phyloP scores from a whole-genome alignment of 92 coral and sea anemone genomes.

The Heliopora coerulea region DNA sequence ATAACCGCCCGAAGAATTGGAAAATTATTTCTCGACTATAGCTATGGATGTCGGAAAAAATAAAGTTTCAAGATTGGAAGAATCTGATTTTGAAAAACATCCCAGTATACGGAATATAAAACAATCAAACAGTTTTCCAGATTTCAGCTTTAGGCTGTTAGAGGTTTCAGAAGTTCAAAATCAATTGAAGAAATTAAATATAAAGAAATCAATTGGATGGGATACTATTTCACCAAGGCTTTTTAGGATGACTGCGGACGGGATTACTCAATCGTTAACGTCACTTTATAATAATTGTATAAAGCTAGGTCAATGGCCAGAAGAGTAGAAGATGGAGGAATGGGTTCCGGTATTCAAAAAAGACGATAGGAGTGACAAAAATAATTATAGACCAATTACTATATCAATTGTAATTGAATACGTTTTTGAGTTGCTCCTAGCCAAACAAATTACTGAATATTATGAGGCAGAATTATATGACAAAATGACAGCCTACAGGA shows the following conservation, averaged over 20 bases:
- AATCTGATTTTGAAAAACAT: constrained; percentile 47
- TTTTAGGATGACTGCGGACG: constrained; percentile 41
- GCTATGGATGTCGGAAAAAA: constrained; percentile 48
- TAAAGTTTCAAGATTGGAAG: neutral
- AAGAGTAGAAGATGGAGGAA: constrained; percentile 41
- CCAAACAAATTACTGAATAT: too few species aligned
- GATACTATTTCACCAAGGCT: constrained; percentile 33
- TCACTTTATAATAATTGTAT: constrained; percentile 48
- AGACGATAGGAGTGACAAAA: constrained; percentile 39
- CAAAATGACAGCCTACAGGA: too few species aligned
- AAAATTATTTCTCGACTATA: constrained; percentile 49
- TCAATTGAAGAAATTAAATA: constrained; percentile 37
- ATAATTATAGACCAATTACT: constrained; percentile 42
- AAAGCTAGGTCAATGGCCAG: constrained; percentile 5
- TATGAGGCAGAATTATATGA: too few species aligned
- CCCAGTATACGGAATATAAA: constrained; percentile 40
- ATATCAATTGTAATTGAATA: too few species aligned
- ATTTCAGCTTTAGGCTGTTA: constrained; percentile 8
- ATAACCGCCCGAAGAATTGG: constrained; percentile 38
- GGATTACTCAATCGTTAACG: constrained; percentile 43
- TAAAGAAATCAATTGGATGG: constrained; percentile 34
- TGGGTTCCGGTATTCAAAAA: constrained; percentile 39
- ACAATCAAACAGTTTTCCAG: neutral
- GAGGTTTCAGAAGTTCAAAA: constrained; percentile 17
- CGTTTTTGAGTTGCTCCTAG: too few species aligned